Evolutionary conservation across 2,113 vertebrate genomes (phyloP), one percentile per base, ranked within the genome.

Genomic region (Corapipo altera): DNA sequence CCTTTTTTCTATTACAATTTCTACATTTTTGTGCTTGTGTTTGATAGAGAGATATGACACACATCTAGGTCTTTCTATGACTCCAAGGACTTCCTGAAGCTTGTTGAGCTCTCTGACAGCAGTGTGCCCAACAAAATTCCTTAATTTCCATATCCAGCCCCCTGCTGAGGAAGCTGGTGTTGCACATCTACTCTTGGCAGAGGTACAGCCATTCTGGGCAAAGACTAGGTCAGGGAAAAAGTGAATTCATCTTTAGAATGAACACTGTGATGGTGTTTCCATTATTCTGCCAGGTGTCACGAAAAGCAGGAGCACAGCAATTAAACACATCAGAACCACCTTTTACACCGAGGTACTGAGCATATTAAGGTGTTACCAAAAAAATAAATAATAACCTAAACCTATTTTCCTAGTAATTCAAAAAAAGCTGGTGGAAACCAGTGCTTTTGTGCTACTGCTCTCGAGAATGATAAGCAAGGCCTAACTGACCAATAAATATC

Each of bases 71-170:
- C 28, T 49, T 51, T 17, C 26, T 12, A 8, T 5, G 18, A 39
- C 58, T 10, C 21, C 66, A 18, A 24, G 35, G 17, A 37, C 30
- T 28, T 67, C 16, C 43, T 39, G 66, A 32, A 78, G 70, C 46
- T 59, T 3, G 0, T 20, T 3, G 5, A 78, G 39, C 6, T 27
- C 3, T 7, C 46, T 1, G 3, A 58, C 43, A 26, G 4, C 0
- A 0, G 16, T 0, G 0, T 11, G 5, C 32, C 16, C 44, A 55
- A 61, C 10, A 48, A 79, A 88, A 37, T 5, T 57, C 65, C 55
- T 26, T 14, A 1, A 59, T 16, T 41, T 16, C 57, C 44, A 30
- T 0, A 2, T 3, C 0, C 0, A 35, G 32, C 2, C 13, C 33
- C 72, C 79, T 37, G 35, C 33, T 26, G 64, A 81, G 80, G 43